phyloP scores from a whole-genome alignment of 2,113 vertebrate species.

The Chaetodon auriga region DNA sequence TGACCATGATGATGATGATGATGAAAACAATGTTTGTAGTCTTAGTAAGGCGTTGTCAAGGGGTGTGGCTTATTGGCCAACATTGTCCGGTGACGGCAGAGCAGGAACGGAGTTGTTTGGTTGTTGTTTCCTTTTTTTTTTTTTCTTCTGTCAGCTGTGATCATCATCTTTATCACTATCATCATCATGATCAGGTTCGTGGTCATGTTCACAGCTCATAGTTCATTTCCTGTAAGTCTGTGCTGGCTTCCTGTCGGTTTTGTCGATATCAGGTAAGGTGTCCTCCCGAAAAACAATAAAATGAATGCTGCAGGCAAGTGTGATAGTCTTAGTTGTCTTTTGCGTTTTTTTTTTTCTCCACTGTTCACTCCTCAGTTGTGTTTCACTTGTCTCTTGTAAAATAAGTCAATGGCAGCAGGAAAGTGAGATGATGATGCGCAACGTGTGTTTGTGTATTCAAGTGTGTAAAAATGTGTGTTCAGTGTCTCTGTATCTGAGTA shows the following conservation, averaged over 20 bases:
- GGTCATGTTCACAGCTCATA: constrained; percentile 59
- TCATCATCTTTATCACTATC: constrained; percentile 63
- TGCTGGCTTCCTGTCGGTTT: constrained; percentile 84
- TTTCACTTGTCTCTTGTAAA: constrained; percentile 63
- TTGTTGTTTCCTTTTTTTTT: constrained; percentile 14
- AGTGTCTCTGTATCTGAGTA: constrained; percentile 51
- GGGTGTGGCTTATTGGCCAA: constrained; percentile 60
- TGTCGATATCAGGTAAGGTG: constrained; percentile 26
- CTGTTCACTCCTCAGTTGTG: constrained; percentile 46
- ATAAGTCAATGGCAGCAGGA: constrained; percentile 73
- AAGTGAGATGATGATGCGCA: constrained; percentile 64
- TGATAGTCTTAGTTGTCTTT: constrained; percentile 50
- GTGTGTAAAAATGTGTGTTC: constrained; percentile 57
- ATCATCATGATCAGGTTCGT: constrained; percentile 60
- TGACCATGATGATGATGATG: constrained; percentile 59
- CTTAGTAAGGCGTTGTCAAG: constrained; percentile 79
- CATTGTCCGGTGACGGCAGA: constrained; percentile 59
- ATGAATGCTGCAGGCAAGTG: constrained; percentile 65
- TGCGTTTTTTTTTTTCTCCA: constrained; percentile 47
- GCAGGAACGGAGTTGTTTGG: constrained; percentile 46
- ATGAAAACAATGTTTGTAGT: constrained; percentile 66
- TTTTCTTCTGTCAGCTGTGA: constrained; percentile 45
- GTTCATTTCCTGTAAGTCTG: constrained; percentile 83
- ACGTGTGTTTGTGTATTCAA: constrained; percentile 51
- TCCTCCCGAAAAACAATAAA: constrained; percentile 30